Evolutionary conservation across 2,797 vertebrate species (phyloP), one percentile per base, ranked within the genome.

Genomic region (Discoglossus pictus): DNA sequence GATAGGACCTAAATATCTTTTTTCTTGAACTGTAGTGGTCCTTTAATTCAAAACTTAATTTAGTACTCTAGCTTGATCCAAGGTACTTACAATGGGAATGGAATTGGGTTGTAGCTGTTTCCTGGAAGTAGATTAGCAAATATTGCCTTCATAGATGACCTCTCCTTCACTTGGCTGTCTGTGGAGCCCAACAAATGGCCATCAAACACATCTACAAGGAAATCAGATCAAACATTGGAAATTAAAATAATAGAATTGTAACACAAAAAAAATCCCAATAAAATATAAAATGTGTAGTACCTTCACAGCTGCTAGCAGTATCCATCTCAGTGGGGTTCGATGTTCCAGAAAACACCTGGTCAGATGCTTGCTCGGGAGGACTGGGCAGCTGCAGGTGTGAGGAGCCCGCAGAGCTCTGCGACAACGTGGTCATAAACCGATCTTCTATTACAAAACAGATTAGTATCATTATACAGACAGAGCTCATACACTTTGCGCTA

Each of bases 61-160:
- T n/a, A n/a, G n/a, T n/a, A n/a, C n/a, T n/a, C 8, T 53, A 13
- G 13, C 15, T 16, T 47, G 2, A 47, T 5, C 3, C 2, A 12
- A 47, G 61, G 66, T 70, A 92, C 97, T 95, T 79, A 99, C 97
- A 99, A 99, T 1, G 97, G 97, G 71, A 98, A 89, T 1, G 93
- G 94, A 78, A 99, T 95, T 42, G 96, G 88, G 77, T 92, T 99
- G 79, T 93, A 99, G 79, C 87, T 99, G 87, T 95, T 99, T 74
- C 97, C 97, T 21, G 97, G 97, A 73, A 99, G 89, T 74, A 99
- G 89, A 84, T 96, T 99, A 65, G 97, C 97, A 54, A 99, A 90
- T 83, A 99, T 99, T 71, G 97, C 94, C 80, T 99, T 99, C 97
- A 99, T 99, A 58, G 97, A 99, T 79, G 96, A 98, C 40, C 98